These are phyloP conservation scores for Fregetta grallaria DNA, from an alignment of 2,113 vertebrate genomes.

Conservation along the genomic window DNA sequence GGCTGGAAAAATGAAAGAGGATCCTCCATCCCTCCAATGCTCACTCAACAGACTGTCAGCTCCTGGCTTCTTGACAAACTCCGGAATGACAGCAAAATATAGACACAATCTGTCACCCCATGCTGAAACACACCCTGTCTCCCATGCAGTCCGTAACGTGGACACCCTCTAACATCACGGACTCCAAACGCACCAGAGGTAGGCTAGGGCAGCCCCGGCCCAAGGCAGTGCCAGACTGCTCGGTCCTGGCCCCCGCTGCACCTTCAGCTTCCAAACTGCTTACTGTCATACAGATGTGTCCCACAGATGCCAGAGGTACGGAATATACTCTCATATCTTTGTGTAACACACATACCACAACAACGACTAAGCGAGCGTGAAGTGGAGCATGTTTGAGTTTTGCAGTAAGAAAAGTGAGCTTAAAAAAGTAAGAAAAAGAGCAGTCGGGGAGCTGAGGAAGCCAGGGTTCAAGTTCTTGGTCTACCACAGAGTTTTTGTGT, in stretches of 20 bases:
- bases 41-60: neutral
- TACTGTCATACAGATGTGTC: neutral
- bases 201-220: neutral
- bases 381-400: neutral
- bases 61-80: neutral
- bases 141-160: accelerated
- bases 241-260: neutral
- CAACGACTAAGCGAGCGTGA: neutral
- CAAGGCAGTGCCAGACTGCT: neutral
- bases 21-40: neutral
- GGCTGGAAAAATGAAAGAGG: neutral
- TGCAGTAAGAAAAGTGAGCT: neutral
- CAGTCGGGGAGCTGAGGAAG: neutral
- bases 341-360: accelerated
- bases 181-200: neutral
- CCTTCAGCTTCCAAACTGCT: neutral
- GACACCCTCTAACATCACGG: neutral
- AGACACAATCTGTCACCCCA: neutral
- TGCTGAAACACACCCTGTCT: neutral
- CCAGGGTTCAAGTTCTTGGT: slow-evolving; percentile 14
- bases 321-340: neutral
- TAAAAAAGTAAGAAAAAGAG: neutral
- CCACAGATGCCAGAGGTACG: neutral
- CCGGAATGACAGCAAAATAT: neutral
- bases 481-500: neutral